Conservation (phyloP, 2,888 invertebrate genomes). For the Philereme transversata region DNA sequence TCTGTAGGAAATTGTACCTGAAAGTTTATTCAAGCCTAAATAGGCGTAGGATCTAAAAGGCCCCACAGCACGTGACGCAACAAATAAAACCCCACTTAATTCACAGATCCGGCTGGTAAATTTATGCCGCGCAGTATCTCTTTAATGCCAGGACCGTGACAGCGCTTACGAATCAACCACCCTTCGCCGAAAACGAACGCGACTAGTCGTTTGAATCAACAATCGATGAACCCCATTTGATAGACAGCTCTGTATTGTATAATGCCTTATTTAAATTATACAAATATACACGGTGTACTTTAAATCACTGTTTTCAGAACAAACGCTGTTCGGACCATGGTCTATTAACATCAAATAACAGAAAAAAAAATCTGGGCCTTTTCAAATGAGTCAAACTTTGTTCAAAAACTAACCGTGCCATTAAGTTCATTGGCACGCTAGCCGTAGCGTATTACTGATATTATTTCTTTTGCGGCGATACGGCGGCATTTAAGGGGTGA, state of each 20-base stretch:
- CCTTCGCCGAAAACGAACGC: conserved; percentile 56
- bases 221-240: conserved; percentile 53
- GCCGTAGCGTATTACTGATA: no score
- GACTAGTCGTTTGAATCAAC: conserved; percentile 67
- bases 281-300: not conserved
- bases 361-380: no score
- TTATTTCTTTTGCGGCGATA: no score
- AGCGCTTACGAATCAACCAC: conserved; percentile 75
- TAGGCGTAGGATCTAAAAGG: conserved; percentile 58
- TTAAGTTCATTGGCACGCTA: no score
- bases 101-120: conserved; percentile 73
- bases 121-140: conserved; percentile 78
- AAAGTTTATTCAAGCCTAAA: conserved; percentile 59
- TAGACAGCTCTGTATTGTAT: conserved; percentile 34
- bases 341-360: no score
- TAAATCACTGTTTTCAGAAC: no score
- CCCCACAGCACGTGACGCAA: conserved; percentile 70
- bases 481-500: no score
- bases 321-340: no score
- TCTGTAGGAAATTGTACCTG: conserved; percentile 41
- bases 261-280: conserved; percentile 42
- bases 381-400: no score
- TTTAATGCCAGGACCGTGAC: conserved; percentile 78
- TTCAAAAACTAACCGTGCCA: no score
- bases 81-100: conserved; percentile 81